phyloP scores from a whole-genome alignment of 1,140 invertebrate species.

The Drosophila tsacasi region DNA sequence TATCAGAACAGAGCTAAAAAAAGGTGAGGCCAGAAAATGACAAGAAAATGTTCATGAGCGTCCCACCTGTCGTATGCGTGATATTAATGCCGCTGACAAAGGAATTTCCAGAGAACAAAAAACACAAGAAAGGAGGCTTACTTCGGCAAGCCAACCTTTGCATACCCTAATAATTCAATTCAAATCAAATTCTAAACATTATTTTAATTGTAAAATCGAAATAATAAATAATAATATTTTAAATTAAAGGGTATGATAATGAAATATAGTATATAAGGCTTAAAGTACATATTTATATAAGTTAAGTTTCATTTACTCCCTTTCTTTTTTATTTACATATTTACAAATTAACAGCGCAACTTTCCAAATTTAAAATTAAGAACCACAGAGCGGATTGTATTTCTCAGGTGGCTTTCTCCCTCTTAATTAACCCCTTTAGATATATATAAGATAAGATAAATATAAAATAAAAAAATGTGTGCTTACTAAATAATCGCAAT shows the following conservation, averaged over 20 bases:
- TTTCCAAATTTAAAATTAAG: background rate
- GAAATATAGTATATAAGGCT: too few species aligned
- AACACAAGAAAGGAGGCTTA: background rate
- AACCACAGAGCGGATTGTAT: background rate
- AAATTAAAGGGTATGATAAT: too few species aligned
- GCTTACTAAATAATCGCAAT: too few species aligned
- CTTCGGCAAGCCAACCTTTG: too few species aligned
- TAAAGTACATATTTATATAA: background rate
- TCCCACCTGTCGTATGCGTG: constrained; percentile 36
- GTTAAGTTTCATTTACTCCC: background rate
- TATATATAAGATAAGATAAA: too few species aligned
- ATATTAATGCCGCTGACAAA: constrained; percentile 19
- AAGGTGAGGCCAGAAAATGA: constrained; percentile 13
- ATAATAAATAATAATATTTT: too few species aligned
- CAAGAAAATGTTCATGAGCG: constrained; percentile 26
- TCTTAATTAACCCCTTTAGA: background rate
- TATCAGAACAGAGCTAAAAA: background rate
- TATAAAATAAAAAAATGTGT: too few species aligned
- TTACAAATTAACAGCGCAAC: background rate
- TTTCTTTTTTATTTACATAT: background rate
- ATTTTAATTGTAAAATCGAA: too few species aligned
- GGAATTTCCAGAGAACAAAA: background rate
- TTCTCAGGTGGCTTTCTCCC: background rate
- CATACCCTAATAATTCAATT: too few species aligned
- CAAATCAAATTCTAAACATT: too few species aligned